These are phyloP conservation scores for Trochalopteron elliotii DNA, from an alignment of 2,113 vertebrate genomes.

Conservation along the genomic window DNA sequence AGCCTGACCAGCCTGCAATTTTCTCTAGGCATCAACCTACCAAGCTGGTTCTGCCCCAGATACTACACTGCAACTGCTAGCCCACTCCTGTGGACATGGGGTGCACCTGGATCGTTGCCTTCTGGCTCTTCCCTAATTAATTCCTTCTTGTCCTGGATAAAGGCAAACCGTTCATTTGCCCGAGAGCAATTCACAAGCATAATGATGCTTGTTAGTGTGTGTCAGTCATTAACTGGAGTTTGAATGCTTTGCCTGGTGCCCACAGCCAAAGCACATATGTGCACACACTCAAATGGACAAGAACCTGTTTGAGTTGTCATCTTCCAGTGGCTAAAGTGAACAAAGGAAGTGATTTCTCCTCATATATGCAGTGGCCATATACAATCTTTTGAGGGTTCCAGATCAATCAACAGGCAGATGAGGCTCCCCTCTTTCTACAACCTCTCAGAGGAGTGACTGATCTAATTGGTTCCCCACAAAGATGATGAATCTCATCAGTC, in stretches of 20 bases:
- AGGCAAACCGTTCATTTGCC: background rate
- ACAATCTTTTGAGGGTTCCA: background rate
- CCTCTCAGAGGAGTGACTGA: background rate
- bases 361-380: background rate
- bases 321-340: background rate
- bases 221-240: background rate
- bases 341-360: background rate
- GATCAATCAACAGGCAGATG: background rate
- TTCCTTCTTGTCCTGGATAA: background rate
- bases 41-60: background rate
- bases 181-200: background rate
- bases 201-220: background rate
- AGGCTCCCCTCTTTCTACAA: background rate
- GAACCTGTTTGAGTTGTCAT: background rate
- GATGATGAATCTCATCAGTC: background rate
- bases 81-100: rapidly evolving
- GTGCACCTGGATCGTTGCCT: background rate
- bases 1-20: background rate
- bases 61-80: background rate
- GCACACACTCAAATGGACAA: background rate
- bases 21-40: background rate
- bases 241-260: background rate
- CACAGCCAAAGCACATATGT: background rate
- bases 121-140: background rate
- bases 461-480: background rate